Conservation (phyloP, 2,797 vertebrate genomes). For the Acanthurus leucopareius region DNA sequence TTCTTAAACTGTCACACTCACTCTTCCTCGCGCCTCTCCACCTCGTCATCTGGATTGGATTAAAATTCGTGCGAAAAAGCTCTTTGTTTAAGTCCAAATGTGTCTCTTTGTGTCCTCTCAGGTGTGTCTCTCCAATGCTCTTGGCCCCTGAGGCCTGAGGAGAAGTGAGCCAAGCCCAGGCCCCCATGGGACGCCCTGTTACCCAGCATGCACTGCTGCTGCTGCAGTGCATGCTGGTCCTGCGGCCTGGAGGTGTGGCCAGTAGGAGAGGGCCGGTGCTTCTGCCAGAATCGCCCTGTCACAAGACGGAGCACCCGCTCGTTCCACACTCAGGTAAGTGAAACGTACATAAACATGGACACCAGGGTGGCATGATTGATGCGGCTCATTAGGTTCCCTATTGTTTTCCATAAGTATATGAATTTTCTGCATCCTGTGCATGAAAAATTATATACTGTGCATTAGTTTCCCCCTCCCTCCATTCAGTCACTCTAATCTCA, state of each 20-base stretch:
- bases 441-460: constrained; percentile 15
- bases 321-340: constrained; percentile 91
- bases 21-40: constrained; percentile 42
- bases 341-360: constrained; percentile 4
- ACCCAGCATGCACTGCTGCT: constrained; percentile 87
- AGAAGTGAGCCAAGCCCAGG: constrained; percentile 81
- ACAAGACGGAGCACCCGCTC: constrained; percentile 91
- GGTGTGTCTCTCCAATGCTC: constrained; percentile 87
- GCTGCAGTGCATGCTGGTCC: constrained; percentile 88
- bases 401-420: constrained; percentile 1
- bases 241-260: constrained; percentile 76
- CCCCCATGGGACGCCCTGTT: constrained; percentile 85
- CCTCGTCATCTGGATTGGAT: constrained; percentile 18
- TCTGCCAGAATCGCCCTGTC: constrained; percentile 87
- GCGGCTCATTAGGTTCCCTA: constrained; percentile 15
- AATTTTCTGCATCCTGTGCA: background rate
- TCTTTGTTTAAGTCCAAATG: constrained; percentile 41
- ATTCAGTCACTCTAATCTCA: background rate
- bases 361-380: background rate
- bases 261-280: constrained; percentile 80
- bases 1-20: constrained; percentile 28
- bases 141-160: constrained; percentile 86
- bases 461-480: background rate
- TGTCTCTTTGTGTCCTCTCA: constrained; percentile 66
- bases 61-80: no score